Evolutionary conservation across 2,797 vertebrate species (phyloP).

Genomic region (Pipistrellus kuhlii): DNA sequence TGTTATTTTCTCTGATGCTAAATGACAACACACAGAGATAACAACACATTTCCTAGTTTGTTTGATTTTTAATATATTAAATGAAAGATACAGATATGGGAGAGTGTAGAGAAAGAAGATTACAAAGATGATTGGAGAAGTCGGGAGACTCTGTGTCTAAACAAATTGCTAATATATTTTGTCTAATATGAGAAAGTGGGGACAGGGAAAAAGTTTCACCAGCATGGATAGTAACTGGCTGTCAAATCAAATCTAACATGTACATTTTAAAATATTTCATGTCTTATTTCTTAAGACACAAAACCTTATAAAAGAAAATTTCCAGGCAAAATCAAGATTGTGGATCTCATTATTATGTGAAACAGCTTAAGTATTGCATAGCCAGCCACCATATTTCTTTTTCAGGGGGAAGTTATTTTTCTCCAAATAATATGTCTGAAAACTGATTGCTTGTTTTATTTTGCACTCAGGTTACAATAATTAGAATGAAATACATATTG

Average conservation of each 20-base stretch:
- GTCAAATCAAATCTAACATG: not conserved
- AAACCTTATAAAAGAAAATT: not conserved
- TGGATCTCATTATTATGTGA: not conserved
- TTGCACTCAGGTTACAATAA: not conserved
- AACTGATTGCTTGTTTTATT: not conserved
- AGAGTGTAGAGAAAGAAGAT: not conserved
- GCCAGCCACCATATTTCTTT: not conserved
- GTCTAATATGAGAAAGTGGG: not conserved
- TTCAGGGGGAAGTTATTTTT: not conserved
- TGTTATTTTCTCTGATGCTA: not conserved
- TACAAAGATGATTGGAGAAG: not conserved
- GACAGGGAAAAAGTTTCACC: not conserved
- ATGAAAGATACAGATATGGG: no score
- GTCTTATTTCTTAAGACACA: not conserved
- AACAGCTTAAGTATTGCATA: not conserved
- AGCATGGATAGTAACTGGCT: not conserved
- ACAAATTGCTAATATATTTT: constrained; percentile 34
- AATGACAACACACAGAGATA: not conserved
- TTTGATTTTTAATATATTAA: no score
- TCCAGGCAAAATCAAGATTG: constrained; percentile 26
- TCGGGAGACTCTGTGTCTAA: not conserved
- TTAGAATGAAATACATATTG: not conserved
- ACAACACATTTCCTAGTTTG: not conserved
- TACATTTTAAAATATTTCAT: not conserved
- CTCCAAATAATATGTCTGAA: not conserved